Evolutionary conservation across 64 coral and sea anemone genomes (phyloP), one percentile per base, ranked within the genome.

Genomic region (Pocillopora damicornis): DNA sequence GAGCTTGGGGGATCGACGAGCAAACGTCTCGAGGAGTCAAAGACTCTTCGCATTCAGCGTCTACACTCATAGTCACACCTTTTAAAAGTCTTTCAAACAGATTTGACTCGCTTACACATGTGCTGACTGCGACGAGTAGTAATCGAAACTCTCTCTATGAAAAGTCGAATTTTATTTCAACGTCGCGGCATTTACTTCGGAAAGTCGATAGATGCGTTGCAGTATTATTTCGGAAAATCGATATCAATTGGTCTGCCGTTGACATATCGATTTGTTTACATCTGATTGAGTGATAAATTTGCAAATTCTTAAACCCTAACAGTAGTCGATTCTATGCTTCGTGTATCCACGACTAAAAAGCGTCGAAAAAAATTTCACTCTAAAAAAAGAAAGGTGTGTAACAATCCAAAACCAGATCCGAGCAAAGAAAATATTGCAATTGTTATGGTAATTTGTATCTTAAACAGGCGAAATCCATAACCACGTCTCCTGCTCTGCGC

Each of bases 401-500:
- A 62, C 20, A 92, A 83, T 51, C 90, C 90, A 79, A 69, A 84
- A 9, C 75, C 60, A 9, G 90, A 92, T 4, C 83, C 90, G 25
- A 92, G 82, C 63, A 92, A 87, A 20, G 90, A 87, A 73, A 92
- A 87, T 58, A 92, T 79, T 37, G 90, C 90, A 36, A 92, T 87
- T 22, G 90, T 92, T 22, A 92, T 72, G 37, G 82, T 92, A 56
- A 92, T 87, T 80, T 92, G 90, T 79, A 92, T 75, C 23, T 92
- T 87, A 63, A 87, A 92, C n/a, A 92, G 75, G 14, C 90, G 77
- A 68, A 92, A 92, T 67, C 90, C 90, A 34, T 92, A 92, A 10
- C 90, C 90, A 23, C 90, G 83, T 87, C 90, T 76, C 67, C 59
- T 87, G 76, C 90, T 92, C 80, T 92, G 90, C 15, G 37, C 68